Conservation (phyloP, 1,140 invertebrate species). For the Adoxophyes honmai region DNA sequence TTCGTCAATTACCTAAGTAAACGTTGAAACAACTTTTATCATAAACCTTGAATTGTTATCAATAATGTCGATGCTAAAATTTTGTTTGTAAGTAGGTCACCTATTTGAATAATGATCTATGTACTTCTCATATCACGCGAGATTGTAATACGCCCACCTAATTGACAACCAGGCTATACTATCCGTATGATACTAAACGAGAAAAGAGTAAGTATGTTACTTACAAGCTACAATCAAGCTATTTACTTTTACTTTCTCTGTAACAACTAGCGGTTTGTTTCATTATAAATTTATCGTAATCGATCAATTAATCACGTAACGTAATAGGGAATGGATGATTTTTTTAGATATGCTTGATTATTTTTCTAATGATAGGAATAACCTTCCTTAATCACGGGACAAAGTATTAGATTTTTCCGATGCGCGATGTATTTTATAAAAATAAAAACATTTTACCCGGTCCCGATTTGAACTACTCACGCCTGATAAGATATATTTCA, state of each 20-base stretch:
- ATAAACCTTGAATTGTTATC: neutral
- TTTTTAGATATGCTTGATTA: too few relatives aligned
- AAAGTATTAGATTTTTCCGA: too few relatives aligned
- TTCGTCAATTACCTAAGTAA: too few relatives aligned
- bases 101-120: neutral
- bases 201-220: slow-evolving; percentile 2
- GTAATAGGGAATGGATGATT: too few relatives aligned
- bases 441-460: too few relatives aligned
- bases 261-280: neutral
- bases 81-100: neutral
- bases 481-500: too few relatives aligned
- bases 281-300: slow-evolving; percentile 5
- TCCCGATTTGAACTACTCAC: too few relatives aligned
- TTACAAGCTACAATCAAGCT: neutral
- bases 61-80: neutral
- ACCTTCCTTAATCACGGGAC: too few relatives aligned
- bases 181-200: neutral
- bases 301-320: neutral
- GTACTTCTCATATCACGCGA: neutral
- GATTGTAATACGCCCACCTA: neutral
- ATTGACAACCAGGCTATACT: neutral
- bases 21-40: too few relatives aligned
- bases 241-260: slow-evolving; percentile 10
- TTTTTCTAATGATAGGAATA: too few relatives aligned
- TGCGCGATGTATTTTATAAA: too few relatives aligned